Percentiles rank a stretch among this genome's conserved stretches.
Evolutionary conservation across 2,888 invertebrate genomes (phyloP).

Genomic region (Malachius bipustulatus): DNA sequence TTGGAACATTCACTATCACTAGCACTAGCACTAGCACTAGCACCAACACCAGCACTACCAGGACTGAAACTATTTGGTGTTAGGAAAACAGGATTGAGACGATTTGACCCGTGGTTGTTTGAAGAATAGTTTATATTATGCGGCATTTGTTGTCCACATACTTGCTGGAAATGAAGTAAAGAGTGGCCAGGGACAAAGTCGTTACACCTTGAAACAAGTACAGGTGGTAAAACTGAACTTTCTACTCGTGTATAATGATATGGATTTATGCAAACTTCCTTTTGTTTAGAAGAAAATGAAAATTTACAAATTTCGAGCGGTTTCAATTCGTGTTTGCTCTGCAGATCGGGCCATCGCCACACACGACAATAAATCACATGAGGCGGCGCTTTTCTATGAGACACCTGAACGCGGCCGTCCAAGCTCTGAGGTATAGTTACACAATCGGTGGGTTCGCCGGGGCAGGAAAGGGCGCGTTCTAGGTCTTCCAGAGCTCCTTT

Average conservation of each 20-base stretch:
- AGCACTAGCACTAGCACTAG: too few species aligned
- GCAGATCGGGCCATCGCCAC: constrained; percentile 97
- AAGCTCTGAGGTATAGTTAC: constrained; percentile 96
- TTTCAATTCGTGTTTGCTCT: constrained; percentile 93
- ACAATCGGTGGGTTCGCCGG: constrained; percentile 90
- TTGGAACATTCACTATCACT: constrained; percentile 42
- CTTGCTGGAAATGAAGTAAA: constrained; percentile 70
- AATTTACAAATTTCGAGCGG: constrained; percentile 86
- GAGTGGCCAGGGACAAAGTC: constrained; percentile 90
- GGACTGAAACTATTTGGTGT: constrained; percentile 53
- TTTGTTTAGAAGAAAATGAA: constrained; percentile 95
- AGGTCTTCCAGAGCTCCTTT: constrained; percentile 92
- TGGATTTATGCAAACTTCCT: constrained; percentile 99
- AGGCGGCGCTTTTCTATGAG: constrained; percentile 91
- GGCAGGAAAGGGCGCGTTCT: constrained; percentile 85
- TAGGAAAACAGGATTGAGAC: constrained; percentile 46
- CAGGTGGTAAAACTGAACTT: constrained; percentile 93
- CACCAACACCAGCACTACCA: too few species aligned
- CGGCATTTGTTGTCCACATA: constrained; percentile 78
- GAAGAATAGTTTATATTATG: constrained; percentile 82
- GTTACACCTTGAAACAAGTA: constrained; percentile 91
- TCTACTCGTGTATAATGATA: constrained; percentile 98
- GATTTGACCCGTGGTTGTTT: constrained; percentile 59
- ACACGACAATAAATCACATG: constrained; percentile 99
- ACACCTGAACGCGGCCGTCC: constrained; percentile 93